These are phyloP conservation scores for Psittacus erithacus DNA, from an alignment of 2,113 vertebrate genomes.

Conservation along the genomic window DNA sequence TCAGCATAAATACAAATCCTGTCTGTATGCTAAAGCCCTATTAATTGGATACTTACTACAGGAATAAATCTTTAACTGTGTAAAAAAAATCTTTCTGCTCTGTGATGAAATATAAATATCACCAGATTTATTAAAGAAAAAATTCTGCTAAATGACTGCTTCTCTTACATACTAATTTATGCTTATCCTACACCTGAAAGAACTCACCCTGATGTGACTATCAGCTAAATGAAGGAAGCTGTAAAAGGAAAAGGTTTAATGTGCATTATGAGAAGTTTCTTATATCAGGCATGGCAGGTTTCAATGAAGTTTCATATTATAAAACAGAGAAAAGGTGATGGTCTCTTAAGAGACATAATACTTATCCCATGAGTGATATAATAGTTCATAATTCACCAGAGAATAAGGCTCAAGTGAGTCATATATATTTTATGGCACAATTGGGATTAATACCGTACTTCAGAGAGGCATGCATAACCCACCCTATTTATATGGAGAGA, in stretches of 20 bases:
- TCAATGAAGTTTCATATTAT: constrained; percentile 52
- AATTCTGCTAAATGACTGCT: constrained; percentile 60
- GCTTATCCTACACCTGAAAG: constrained; percentile 47
- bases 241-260: constrained; percentile 36
- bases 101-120: constrained; percentile 69
- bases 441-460: constrained; percentile 70
- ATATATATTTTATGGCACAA: constrained; percentile 71
- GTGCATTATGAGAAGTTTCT: constrained; percentile 32
- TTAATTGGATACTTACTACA: constrained; percentile 77
- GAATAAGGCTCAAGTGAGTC: constrained; percentile 68
- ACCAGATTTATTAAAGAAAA: constrained; percentile 66
- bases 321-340: constrained; percentile 55
- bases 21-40: constrained; percentile 69
- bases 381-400: constrained; percentile 74
- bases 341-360: constrained; percentile 59
- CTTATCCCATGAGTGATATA: constrained; percentile 59
- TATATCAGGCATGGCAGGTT: constrained; percentile 7
- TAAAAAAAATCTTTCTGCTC: constrained; percentile 65
- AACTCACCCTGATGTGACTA: constrained; percentile 40
- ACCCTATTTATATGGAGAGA: constrained; percentile 24
- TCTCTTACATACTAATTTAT: constrained; percentile 68
- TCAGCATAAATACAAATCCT: constrained; percentile 76
- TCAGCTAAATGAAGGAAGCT: constrained; percentile 41
- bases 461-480: constrained; percentile 33
- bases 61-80: constrained; percentile 68